Evolutionary conservation across 2,113 vertebrate genomes (phyloP), one percentile per base, ranked within the genome.

Genomic region (Microtus montanus): DNA sequence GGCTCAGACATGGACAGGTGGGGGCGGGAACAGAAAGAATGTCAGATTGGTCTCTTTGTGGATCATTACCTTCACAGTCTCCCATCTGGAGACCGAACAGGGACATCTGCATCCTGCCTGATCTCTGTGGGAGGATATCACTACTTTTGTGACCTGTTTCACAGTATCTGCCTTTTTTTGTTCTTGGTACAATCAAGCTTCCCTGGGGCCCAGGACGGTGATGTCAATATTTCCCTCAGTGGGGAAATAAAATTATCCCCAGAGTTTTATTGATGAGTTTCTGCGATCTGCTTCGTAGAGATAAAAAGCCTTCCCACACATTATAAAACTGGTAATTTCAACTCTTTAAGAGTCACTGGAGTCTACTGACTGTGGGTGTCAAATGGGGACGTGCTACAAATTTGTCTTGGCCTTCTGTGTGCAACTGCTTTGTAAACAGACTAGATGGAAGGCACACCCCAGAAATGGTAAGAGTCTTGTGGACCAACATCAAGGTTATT

Each of bases 241-340:
- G 17, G 88, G 35, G 84, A 93, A 95, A 89, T 85, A 93, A 93
- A 87, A 93, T 73, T 93, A 82, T 66, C 80, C 44, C 12, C 85
- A 61, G 80, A 93, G 91, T 91, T 85, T 96, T 96, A 96, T 80
- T 61, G 80, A 94, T 96, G 84, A 95, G 64, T 94, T 87, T 93
- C 10, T 5, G 64, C 28, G 79, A 90, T 93, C 90, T 96, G 90
- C 44, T 96, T 96, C 80, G 92, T 63, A 79, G 95, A 96, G 79
- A 91, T 96, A 79, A 95, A 95, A 93, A 54, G 44, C 54, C 74
- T 89, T 83, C 41, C 73, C 85, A 85, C 52, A 58, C 30, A 78
- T 94, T 92, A 74, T 28, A 71, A 38, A 33, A 92, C 89, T 63
- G 41, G 35, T 22, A 78, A 89, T 91, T 73, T 58, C 85, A 89